Evolutionary conservation across 2,113 vertebrate species (phyloP).

Genomic region (Lates calcarifer): DNA sequence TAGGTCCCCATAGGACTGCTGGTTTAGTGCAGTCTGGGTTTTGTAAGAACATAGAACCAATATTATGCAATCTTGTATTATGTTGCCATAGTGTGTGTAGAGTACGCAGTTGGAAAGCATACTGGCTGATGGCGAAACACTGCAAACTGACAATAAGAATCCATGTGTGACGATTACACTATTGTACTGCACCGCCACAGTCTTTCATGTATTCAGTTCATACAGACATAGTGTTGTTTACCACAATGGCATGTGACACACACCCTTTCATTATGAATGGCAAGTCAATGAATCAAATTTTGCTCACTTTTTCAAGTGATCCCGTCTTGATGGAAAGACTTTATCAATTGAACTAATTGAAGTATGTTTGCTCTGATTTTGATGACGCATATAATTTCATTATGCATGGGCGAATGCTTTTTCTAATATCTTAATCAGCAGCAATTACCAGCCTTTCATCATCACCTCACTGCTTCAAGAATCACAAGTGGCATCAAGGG

Average conservation of each 20-base stretch:
- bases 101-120: background rate
- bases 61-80: constrained; percentile 53
- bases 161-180: constrained; percentile 16
- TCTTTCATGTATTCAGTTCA: constrained; percentile 37
- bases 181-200: constrained; percentile 16
- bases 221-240: constrained; percentile 27
- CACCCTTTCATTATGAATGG: constrained; percentile 29
- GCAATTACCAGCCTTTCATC: constrained; percentile 73
- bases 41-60: constrained; percentile 50
- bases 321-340: constrained; percentile 51
- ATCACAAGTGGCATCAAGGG: constrained; percentile 69
- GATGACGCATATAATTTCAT: constrained; percentile 78
- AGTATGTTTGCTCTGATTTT: constrained; percentile 68
- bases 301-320: constrained; percentile 49
- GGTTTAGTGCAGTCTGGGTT: constrained; percentile 67
- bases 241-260: constrained; percentile 18
- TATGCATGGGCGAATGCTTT: constrained; percentile 70
- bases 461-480: constrained; percentile 63
- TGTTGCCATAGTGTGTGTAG: constrained; percentile 34
- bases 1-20: constrained; percentile 53
- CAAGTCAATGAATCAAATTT: constrained; percentile 36
- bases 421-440: constrained; percentile 79
- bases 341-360: constrained; percentile 66
- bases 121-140: constrained; percentile 29
- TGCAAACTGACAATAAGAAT: constrained; percentile 24